Percentiles rank a stretch among this genome's conserved stretches.
Evolutionary conservation across 2,888 invertebrate genomes (phyloP).

Genomic region (Eupeodes luniger): DNA sequence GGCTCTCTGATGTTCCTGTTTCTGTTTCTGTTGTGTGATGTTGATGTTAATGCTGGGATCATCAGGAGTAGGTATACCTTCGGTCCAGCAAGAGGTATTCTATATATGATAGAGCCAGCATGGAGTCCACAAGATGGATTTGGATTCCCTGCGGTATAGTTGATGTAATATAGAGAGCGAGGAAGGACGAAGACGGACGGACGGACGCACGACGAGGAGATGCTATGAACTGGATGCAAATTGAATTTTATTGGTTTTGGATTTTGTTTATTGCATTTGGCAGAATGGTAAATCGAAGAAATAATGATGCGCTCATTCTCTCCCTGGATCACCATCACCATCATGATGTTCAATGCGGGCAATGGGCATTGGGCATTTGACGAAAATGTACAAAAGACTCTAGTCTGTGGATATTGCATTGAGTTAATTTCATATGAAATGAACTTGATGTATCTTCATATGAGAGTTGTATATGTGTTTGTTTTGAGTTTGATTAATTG

Average conservation of each 20-base stretch:
- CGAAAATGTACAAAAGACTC: slow-evolving; percentile 22
- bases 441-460: neutral
- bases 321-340: neutral
- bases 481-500: slow-evolving; percentile 60
- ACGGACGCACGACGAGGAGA: neutral
- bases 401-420: slow-evolving; percentile 1
- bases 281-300: slow-evolving; percentile 47
- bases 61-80: neutral
- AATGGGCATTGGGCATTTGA: neutral
- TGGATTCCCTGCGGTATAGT: slow-evolving; percentile 48
- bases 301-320: slow-evolving; percentile 19
- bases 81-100: neutral
- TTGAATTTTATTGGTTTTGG: slow-evolving; percentile 67
- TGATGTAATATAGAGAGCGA: neutral
- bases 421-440: slow-evolving; percentile 19
- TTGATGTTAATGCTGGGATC: slow-evolving; percentile 10
- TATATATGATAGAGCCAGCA: slow-evolving; percentile 25
- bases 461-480: neutral
- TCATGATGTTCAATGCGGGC: neutral
- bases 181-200: no score
- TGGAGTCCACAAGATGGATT: slow-evolving; percentile 40
- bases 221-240: slow-evolving; percentile 56
- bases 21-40: neutral
- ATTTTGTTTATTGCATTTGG: slow-evolving; percentile 63
- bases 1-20: neutral